Conservation (phyloP, 2,113 vertebrate genomes). For the Indicator indicator region DNA sequence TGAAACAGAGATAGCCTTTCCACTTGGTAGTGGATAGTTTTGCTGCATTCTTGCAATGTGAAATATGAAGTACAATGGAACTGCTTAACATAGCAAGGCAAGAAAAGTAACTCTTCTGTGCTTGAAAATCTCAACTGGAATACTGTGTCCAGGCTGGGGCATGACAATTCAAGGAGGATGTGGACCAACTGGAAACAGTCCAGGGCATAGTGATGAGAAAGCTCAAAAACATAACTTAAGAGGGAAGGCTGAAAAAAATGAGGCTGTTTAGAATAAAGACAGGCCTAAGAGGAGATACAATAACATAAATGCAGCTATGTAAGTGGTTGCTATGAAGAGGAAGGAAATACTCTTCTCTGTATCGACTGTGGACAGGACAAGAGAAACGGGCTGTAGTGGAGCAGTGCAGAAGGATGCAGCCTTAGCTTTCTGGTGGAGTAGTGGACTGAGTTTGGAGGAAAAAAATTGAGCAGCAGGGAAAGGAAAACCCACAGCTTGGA, state of each 20-base stretch:
- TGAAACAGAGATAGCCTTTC: not conserved
- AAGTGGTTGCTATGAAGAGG: not conserved
- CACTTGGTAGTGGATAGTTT: not conserved
- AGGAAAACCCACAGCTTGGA: accelerated
- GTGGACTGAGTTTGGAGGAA: not conserved
- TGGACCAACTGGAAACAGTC: not conserved
- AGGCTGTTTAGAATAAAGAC: conserved; percentile 10
- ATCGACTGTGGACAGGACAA: not conserved
- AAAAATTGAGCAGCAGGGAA: not conserved
- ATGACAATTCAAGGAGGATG: not conserved
- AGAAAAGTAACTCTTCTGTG: not conserved
- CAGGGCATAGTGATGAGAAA: not conserved
- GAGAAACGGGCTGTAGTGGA: not conserved
- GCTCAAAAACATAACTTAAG: not conserved
- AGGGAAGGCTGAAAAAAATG: not conserved
- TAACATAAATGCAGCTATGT: not conserved
- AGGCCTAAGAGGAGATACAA: not conserved
- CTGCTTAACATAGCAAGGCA: not conserved
- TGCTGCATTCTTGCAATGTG: not conserved
- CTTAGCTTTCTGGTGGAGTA: not conserved
- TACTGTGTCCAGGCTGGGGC: not conserved
- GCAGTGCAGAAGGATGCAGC: not conserved
- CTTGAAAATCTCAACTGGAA: not conserved
- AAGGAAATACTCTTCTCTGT: conserved; percentile 14
- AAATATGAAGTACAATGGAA: not conserved